Base-by-base conservation (phyloP, 2,113 vertebrate genomes). In the Sclerurus mexicanus region DNA sequence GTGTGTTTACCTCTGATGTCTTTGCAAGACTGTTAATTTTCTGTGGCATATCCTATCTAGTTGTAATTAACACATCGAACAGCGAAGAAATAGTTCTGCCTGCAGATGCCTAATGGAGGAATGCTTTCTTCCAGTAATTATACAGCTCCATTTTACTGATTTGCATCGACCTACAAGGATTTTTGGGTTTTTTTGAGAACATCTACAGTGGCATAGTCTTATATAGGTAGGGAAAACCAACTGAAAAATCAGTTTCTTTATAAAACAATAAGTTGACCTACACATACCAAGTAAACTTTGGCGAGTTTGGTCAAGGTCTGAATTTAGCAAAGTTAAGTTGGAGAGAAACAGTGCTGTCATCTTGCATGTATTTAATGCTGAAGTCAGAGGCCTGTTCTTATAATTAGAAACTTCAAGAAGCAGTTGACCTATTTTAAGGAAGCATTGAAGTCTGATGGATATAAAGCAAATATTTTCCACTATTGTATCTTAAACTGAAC, bases 51-150 rank as follows among this genome's bases (percentile, higher is more conserved):
- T 98, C 97, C 97, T 97, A 97, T 97, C 97, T 95, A 93, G 69
- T 97, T 97, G 97, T 98, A 98, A 98, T 98, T 98, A 98, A 98
- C 97, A 98, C 98, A 98, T 97, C 17, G 95, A 97, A 91, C 85
- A 55, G 74, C 22, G 9, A 97, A 97, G 97, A 89, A 97, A 94
- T 88, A 96, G 95, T 95, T 95, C 67, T 95, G 90, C 95, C 95
- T 94, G 79, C 97, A 97, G 97, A 97, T 97, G 97, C 96, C 90
- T 98, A 96, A 97, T 94, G 89, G 96, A 97, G 96, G 78, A 96
- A 96, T 94, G 90, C 90, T 96, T 97, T 96, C 91, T 94, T 92
- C 85, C 79, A 62, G 89, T 98, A 97, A 98, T 98, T 97, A 97
- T 74, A 91, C 89, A 55, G 71, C 93, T 97, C 94, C 91, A 53